phyloP scores from a whole-genome alignment of 2,113 vertebrate species.

The Elaphurus davidianus region DNA sequence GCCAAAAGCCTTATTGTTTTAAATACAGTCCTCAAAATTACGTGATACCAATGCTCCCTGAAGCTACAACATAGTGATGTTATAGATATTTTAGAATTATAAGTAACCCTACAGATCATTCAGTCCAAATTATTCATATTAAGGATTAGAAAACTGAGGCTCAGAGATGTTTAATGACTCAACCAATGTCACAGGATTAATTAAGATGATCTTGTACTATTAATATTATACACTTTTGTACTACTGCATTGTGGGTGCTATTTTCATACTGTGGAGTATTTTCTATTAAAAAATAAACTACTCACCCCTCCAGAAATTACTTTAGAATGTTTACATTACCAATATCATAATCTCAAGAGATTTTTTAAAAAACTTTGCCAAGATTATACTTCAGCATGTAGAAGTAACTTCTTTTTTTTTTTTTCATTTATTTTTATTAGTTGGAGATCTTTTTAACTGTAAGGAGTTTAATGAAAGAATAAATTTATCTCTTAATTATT shows the following conservation, averaged over 20 bases:
- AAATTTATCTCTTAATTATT: neutral
- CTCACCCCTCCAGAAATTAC: neutral
- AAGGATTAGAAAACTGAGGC: neutral
- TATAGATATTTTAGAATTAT: neutral
- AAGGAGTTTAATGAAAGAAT: slow-evolving; percentile 22
- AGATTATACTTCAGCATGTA: neutral
- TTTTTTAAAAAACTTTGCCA: neutral
- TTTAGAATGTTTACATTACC: neutral
- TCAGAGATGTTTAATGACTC: neutral
- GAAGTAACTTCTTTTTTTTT: neutral
- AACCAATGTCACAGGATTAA: neutral
- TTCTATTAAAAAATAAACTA: slow-evolving; percentile 20
- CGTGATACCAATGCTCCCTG: neutral
- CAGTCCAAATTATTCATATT: neutral
- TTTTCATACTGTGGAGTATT: neutral
- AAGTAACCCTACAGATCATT: neutral
- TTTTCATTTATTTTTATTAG: neutral
- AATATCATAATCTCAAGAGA: neutral
- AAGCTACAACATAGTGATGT: neutral
- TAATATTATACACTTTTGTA: neutral
- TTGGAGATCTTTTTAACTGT: neutral
- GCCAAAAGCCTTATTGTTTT: neutral
- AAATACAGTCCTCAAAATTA: neutral
- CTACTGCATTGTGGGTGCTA: neutral
- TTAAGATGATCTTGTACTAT: neutral